Conservation (phyloP, 2,113 vertebrate genomes). For the Sterrhoptilus dennistouni region DNA sequence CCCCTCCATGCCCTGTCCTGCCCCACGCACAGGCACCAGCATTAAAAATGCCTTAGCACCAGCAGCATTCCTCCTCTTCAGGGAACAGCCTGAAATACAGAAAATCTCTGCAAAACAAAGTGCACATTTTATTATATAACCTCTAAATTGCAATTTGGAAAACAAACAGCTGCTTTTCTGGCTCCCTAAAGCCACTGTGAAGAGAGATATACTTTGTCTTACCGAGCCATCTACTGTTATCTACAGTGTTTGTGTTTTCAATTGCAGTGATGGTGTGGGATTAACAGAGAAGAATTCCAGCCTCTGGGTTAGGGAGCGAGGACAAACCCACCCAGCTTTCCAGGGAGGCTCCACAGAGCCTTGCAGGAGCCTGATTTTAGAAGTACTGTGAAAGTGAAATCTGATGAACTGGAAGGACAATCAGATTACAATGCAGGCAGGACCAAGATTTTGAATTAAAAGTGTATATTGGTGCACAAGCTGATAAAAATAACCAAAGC, state of each 20-base stretch:
- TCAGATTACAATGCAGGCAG: background rate
- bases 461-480: background rate
- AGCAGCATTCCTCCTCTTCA: background rate
- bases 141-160: background rate
- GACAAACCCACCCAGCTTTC: background rate
- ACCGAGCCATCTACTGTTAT: background rate
- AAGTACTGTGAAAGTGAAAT: background rate
- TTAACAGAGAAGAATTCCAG: fast-evolving
- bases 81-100: background rate
- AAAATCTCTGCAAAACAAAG: background rate
- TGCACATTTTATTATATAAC: background rate
- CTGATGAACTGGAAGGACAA: background rate
- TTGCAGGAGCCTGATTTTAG: background rate
- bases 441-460: background rate
- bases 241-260: background rate
- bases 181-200: background rate
- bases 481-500: background rate
- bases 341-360: background rate
- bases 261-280: background rate
- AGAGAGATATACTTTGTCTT: background rate
- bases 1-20: background rate
- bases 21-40: fast-evolving
- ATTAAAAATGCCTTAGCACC: background rate
- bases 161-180: background rate
- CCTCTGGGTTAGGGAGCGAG: background rate